These are phyloP conservation scores for Acleris laterana DNA, from an alignment of 2,888 invertebrate genomes.

Conservation along the genomic window DNA sequence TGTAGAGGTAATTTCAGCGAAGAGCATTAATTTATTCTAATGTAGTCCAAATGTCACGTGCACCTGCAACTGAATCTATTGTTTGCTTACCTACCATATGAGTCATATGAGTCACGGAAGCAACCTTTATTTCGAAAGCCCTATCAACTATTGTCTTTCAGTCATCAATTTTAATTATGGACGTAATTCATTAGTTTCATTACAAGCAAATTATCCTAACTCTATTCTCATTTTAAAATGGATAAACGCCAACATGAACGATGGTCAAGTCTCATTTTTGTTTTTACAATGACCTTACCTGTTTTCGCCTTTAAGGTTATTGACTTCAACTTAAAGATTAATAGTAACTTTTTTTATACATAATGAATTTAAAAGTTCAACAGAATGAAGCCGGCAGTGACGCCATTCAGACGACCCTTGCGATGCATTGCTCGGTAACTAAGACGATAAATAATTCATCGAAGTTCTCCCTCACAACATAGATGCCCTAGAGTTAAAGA, in stretches of 20 bases:
- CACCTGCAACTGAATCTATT: constrained; percentile 44
- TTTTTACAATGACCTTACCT: background rate
- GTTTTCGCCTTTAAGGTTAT: constrained; percentile 4
- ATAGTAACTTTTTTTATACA: constrained; percentile 7
- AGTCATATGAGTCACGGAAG: constrained; percentile 57
- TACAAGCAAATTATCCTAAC: background rate
- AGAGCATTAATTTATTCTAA: constrained; percentile 30
- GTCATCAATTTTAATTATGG: background rate
- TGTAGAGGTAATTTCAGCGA: constrained; percentile 23
- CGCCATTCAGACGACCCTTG: constrained; percentile 23
- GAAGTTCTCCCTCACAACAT: constrained; percentile 32
- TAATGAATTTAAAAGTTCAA: constrained; percentile 1
- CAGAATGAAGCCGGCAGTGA: constrained; percentile 6
- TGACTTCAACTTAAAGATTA: constrained; percentile 1
- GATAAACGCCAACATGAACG: constrained; percentile 1
- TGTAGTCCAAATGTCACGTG: constrained; percentile 27
- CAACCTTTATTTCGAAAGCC: constrained; percentile 36
- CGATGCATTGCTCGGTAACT: constrained; percentile 36
- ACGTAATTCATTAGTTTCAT: background rate
- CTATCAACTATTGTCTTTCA: background rate
- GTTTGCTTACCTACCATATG: constrained; percentile 49
- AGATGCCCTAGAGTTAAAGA: background rate
- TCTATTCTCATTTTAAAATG: constrained; percentile 1
- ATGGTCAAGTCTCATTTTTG: background rate
- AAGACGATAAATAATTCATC: constrained; percentile 37